These are phyloP conservation scores for Nebria brevicollis DNA, from an alignment of 2,888 invertebrate species.

Conservation along the genomic window DNA sequence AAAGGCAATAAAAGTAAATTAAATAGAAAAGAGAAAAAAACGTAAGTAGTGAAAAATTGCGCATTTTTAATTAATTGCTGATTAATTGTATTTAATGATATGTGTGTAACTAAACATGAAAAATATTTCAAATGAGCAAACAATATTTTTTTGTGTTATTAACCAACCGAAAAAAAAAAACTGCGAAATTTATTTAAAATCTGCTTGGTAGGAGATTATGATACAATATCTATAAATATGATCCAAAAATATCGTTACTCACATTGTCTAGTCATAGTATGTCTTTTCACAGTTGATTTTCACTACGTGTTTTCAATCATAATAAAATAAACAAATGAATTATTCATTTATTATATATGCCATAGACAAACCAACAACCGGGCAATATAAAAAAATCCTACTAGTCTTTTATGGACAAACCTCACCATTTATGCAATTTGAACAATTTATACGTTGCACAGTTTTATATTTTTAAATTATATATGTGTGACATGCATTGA, in stretches of 20 bases:
- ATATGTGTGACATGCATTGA: too few species aligned
- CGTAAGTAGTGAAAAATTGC: too few species aligned
- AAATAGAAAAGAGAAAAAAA: too few species aligned
- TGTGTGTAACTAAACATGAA: too few species aligned
- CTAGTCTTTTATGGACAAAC: not conserved
- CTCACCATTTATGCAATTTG: not conserved
- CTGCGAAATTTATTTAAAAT: not conserved
- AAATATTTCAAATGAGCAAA: too few species aligned
- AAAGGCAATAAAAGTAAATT: too few species aligned
- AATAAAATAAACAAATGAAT: not conserved
- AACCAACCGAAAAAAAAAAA: not conserved
- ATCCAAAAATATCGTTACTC: not conserved
- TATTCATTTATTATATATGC: not conserved
- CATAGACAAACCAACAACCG: too few species aligned
- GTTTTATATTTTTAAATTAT: too few species aligned
- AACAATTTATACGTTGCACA: not conserved
- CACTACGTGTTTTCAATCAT: not conserved
- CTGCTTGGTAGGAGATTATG: conserved; percentile 8
- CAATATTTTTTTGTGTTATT: not conserved
- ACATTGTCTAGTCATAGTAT: not conserved
- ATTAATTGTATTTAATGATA: too few species aligned
- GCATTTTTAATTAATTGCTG: too few species aligned
- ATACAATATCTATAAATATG: conserved; percentile 17
- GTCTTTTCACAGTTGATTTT: not conserved
- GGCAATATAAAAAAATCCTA: not conserved